A percentile compares a stretch with the other conserved stretches of the same genome.
Evolutionary conservation across 2,888 invertebrate species (phyloP).

Genomic region (Agrochola lota): DNA sequence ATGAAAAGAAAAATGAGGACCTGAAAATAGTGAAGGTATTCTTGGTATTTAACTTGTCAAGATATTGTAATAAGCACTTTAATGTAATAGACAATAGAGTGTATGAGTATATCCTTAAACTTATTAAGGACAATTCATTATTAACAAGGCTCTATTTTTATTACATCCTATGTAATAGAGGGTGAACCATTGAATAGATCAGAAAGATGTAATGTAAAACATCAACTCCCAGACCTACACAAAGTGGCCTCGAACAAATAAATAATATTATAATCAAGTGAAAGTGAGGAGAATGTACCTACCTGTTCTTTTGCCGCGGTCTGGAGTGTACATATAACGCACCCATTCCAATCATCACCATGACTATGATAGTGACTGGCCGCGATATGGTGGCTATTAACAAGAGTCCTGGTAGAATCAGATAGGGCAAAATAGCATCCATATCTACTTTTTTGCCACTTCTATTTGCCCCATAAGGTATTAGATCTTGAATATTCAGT

Average conservation of each 20-base stretch:
- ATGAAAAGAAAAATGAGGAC: conserved; percentile 94
- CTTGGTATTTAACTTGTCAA: not conserved
- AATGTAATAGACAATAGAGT: not conserved
- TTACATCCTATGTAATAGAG: not conserved
- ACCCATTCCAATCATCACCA: conserved; percentile 86
- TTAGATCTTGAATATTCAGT: conserved; percentile 81
- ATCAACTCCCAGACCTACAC: not conserved
- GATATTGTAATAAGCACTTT: not conserved
- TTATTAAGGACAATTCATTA: not conserved
- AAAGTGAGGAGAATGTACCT: conserved; percentile 35
- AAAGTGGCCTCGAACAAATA: not conserved
- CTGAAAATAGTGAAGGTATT: conserved; percentile 75
- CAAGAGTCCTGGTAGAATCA: conserved; percentile 83
- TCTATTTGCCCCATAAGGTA: conserved; percentile 76
- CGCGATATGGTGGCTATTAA: conserved; percentile 81
- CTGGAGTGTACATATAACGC: conserved; percentile 84
- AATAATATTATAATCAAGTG: conserved; percentile 38
- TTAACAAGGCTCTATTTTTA: not conserved
- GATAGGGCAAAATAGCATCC: conserved; percentile 83
- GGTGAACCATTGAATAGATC: not conserved
- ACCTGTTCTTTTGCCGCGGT: conserved; percentile 88
- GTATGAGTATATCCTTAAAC: no score
- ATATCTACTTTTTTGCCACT: conserved; percentile 80
- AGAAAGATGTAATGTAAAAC: not conserved
- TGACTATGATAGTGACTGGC: conserved; percentile 80